Evolutionary conservation across 2,797 vertebrate species (phyloP).

Genomic region (Taeniopygia guttata): DNA sequence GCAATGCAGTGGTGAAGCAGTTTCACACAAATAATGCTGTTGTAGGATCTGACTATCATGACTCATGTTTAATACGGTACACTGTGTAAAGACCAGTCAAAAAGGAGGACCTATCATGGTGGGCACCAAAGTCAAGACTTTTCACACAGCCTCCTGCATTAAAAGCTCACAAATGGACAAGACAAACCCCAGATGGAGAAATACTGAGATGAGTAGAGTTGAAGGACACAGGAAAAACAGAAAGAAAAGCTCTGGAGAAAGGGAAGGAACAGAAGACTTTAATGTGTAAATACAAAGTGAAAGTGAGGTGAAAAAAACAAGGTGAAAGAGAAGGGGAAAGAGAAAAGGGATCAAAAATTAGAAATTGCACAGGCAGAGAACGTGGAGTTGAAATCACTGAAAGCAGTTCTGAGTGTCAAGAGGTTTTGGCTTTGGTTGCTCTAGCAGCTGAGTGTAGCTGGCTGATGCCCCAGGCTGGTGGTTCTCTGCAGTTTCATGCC

Average conservation of each 20-base stretch:
- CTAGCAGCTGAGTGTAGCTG: neutral
- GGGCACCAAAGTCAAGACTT: neutral
- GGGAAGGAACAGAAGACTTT: neutral
- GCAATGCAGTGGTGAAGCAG: neutral
- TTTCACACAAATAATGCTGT: neutral
- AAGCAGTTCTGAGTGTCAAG: neutral
- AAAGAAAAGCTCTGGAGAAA: neutral
- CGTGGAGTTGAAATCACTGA: neutral
- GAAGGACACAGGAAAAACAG: neutral
- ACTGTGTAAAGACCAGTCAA: neutral
- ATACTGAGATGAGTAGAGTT: neutral
- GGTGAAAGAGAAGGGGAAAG: neutral
- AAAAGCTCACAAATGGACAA: constrained; percentile 8
- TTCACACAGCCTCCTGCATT: neutral
- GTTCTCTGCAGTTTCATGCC: neutral
- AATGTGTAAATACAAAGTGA: neutral
- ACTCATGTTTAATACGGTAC: neutral
- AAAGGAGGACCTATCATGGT: neutral
- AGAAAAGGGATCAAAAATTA: neutral
- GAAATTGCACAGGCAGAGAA: neutral
- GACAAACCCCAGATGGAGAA: constrained; percentile 52
- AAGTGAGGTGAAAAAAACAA: neutral
- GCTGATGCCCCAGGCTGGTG: neutral
- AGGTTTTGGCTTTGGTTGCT: neutral
- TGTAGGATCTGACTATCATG: neutral